Conservation (phyloP, 2,113 vertebrate species). For the Crocuta crocuta region DNA sequence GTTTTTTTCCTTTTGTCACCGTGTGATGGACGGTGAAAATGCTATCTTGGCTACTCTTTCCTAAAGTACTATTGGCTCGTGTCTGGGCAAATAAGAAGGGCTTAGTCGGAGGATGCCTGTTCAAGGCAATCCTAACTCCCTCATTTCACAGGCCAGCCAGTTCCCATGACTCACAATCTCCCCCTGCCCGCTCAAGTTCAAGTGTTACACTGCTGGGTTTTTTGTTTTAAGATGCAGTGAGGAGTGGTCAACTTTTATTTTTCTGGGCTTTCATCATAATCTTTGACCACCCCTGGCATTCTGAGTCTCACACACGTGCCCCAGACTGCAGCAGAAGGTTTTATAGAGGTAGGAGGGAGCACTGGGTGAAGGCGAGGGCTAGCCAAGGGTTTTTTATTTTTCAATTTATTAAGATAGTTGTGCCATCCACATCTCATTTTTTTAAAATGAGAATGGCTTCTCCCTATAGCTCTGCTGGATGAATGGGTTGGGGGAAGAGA, state of each 20-base stretch:
- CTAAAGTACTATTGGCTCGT: slow-evolving; percentile 58
- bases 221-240: background rate
- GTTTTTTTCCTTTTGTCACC: background rate
- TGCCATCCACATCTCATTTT: background rate
- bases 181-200: background rate
- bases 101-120: background rate
- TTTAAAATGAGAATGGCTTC: background rate
- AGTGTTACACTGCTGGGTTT: background rate
- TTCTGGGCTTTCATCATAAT: background rate
- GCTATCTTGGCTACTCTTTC: background rate
- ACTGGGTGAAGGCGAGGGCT: background rate
- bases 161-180: background rate
- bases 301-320: background rate
- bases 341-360: background rate
- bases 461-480: background rate
- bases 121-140: slow-evolving; percentile 47
- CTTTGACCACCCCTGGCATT: background rate
- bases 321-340: background rate
- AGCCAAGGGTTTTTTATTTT: background rate
- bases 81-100: slow-evolving; percentile 69
- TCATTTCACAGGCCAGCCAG: slow-evolving; percentile 33
- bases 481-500: background rate
- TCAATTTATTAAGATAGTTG: background rate
- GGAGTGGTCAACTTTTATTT: background rate
- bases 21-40: background rate